phyloP scores from a whole-genome alignment of 2,888 invertebrate species.

The Drosophila merina region DNA sequence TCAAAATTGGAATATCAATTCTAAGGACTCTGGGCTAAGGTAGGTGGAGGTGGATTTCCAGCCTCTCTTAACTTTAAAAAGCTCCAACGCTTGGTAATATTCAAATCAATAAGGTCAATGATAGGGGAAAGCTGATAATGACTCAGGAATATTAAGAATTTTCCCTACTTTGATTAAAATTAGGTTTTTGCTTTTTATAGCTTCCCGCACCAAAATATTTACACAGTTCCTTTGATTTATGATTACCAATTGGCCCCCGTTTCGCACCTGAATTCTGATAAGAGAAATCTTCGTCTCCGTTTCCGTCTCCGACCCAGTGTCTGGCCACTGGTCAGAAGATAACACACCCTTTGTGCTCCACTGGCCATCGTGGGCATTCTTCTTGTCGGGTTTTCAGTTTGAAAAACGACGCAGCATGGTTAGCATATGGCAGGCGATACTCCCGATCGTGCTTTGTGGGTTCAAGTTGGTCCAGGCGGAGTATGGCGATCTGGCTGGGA shows the following conservation, averaged over 20 bases:
- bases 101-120: too few relatives aligned
- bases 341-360: constrained; percentile 19
- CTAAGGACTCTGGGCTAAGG: too few relatives aligned
- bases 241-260: background rate
- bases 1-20: too few relatives aligned
- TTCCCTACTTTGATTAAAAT: too few relatives aligned
- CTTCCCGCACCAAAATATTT: background rate
- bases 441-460: background rate
- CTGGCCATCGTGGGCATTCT: background rate
- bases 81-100: too few relatives aligned
- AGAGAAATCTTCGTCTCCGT: constrained; percentile 8
- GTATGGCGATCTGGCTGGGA: constrained; percentile 54
- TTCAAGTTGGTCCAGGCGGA: constrained; percentile 5
- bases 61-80: too few relatives aligned
- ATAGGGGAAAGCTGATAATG: too few relatives aligned
- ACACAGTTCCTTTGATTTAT: constrained; percentile 1
- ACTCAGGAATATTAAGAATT: too few relatives aligned
- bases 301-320: background rate
- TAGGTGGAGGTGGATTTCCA: too few relatives aligned
- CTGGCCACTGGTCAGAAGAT: constrained; percentile 22
- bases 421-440: background rate
- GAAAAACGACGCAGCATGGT: constrained; percentile 27
- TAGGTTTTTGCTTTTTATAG: too few relatives aligned
- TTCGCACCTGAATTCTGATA: constrained; percentile 29
- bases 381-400: constrained; percentile 16